Evolutionary conservation across 2,797 vertebrate species (phyloP), one percentile per base, ranked within the genome.

Genomic region (Nasua narica): DNA sequence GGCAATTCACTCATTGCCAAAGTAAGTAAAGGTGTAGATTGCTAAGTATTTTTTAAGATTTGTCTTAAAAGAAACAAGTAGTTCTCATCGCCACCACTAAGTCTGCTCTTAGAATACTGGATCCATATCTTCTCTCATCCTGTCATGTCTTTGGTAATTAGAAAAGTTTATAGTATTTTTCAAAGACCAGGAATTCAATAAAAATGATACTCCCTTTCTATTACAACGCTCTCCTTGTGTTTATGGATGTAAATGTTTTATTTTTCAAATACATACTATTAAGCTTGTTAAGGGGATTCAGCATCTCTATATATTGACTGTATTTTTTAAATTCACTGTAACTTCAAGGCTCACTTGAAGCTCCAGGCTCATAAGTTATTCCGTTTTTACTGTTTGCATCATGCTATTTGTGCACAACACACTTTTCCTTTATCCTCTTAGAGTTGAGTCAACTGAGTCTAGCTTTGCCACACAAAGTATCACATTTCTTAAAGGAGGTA

Each of bases 401-500:
- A 85, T 72, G 37, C 50, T 91, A 7, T 95, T 96, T 97, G 74
- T 91, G 18, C 29, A 81, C 25, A 82, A 19, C 16, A 90, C 10
- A 81, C 29, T 95, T 90, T 94, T 83, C 48, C 86, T 79, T 91
- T 90, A 52, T 95, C 29, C 48, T 79, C 37, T 85, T 67, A 91
- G 88, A 94, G 32, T 86, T 90, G 69, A 89, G 40, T 87, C 90
- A 94, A 65, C 62, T 50, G 82, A 69, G 70, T 95, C 96, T 94
- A 90, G 40, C 58, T 94, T 87, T 87, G 60, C 27, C 79, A 19
- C 83, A 97, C 35, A 92, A 77, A 72, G 21, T 83, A 27, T 60
- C 54, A 90, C 29, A 88, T 92, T 72, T 52, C 65, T 89, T 93
- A 93, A 92, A 96, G 67, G 96, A 96, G 74, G 69, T 94, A 96